Evolutionary conservation across 1,140 invertebrate species (phyloP).

Genomic region (Tetragonula clypearis): DNA sequence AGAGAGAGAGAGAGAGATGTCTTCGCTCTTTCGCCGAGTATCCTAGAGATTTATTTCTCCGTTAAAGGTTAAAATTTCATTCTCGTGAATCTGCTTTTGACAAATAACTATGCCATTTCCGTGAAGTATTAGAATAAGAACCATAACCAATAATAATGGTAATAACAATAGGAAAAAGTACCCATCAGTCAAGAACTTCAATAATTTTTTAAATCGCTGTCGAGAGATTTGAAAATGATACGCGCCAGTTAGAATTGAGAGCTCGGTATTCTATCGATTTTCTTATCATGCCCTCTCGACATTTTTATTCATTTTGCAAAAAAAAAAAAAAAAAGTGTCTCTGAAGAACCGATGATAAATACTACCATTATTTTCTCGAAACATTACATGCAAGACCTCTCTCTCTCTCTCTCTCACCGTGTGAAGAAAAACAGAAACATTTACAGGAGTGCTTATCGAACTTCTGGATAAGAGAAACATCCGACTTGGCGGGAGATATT

Average conservation of each 20-base stretch:
- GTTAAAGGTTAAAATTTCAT: too few relatives aligned
- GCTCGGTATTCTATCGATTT: neutral
- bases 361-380: constrained; percentile 38
- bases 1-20: neutral
- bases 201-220: too few relatives aligned
- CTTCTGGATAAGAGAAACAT: neutral
- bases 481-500: neutral
- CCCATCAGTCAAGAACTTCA: too few relatives aligned
- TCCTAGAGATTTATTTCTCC: too few relatives aligned
- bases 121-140: too few relatives aligned
- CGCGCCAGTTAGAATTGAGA: neutral
- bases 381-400: constrained; percentile 20
- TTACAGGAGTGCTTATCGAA: neutral
- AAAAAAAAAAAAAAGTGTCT: constrained; percentile 10
- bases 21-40: too few relatives aligned
- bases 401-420: constrained; percentile 32
- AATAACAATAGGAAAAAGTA: too few relatives aligned
- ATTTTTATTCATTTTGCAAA: constrained; percentile 39
- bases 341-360: constrained; percentile 50
- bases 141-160: too few relatives aligned
- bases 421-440: constrained; percentile 40
- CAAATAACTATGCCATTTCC: too few relatives aligned
- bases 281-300: too few relatives aligned
- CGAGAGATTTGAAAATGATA: too few relatives aligned
- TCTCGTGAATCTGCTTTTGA: too few relatives aligned